Evolutionary conservation across 2,888 invertebrate species (phyloP), one percentile per base, ranked within the genome.

Genomic region (Drosophila acutilabella): DNA sequence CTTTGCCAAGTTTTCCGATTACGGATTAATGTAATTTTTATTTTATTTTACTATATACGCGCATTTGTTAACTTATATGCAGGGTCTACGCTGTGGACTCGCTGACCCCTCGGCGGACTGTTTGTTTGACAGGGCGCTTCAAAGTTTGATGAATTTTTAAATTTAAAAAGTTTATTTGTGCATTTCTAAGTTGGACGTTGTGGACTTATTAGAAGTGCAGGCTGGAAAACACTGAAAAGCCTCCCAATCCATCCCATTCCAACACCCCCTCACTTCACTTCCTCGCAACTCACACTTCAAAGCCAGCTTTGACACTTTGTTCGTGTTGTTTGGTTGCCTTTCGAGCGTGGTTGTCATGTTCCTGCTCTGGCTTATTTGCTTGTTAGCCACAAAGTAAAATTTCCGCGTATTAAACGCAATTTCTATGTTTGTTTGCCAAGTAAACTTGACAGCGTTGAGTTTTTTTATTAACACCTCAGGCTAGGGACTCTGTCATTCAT

Each of bases 91-190:
- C 4, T 8, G 13, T 54, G 4, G 47, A 18, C 47, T 36, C 36
- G 50, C 66, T 78, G 83, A 70, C 83, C 78, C 78, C 71, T 68
- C 64, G 54, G 59, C 52, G 45, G 61, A 61, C 79, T 74, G 76
- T 86, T 86, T 79, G 87, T 72, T 83, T 80, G 87, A 74, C 81
- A 71, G 61, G 61, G 50, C 68, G 80, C 69, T 79, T 79, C 80
- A 86, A 86, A 86, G 85, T 86, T 86, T 86, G 85, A 86, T 86
- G 85, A 86, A 86, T 86, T 86, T 86, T 86, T 86, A 86, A 86
- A 86, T 86, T 86, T 89, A 82, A 89, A 86, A 86, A 86, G 88
- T 86, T 85, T 86, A 86, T 89, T 86, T 89, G 88, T 72, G 89
- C 89, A 84, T 87, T 81, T 76, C 78, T 80, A 81, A 81, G 88